Base-by-base conservation (phyloP, 2,797 vertebrate species). In the Eptatretus atami region DNA sequence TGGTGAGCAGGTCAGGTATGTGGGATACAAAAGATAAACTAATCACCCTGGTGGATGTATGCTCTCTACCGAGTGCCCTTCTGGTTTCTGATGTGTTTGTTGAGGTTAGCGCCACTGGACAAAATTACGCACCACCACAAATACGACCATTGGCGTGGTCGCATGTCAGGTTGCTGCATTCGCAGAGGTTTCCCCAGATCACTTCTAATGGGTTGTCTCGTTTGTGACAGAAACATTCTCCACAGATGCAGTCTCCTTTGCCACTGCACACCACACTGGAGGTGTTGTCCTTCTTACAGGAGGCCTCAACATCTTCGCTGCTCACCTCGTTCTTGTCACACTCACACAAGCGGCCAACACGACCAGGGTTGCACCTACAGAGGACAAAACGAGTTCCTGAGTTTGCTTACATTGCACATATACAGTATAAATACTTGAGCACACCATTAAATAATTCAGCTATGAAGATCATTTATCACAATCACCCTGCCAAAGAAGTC, bases 81-180 rank as follows among this genome's bases (percentile, higher is more conserved):
- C 19, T 19, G 19, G 19, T 19, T 44, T 44, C 4, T 44, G 31
- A 44, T 44, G 31, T 44, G 31, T 44, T 44, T 44, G 31, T 44
- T 44, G 31, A 44, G 31, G 4, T 44, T 44, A 44, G 31, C 31
- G 3, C 31, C 31, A 8, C 31, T 44, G 31, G 31, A 44, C 31
- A 44, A 4, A 4, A 44, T 54, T 4, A 53, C 63, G 19, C 65
- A 66, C 69, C 69, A 64, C 68, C 68, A 65, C 69, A 69, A 5
- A 66, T 57, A 31, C 66, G 54, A 15, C 67, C 67, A 63, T 67
- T 65, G 65, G 63, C 63, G 53, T 66, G 69, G 53, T 70, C 67
- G 52, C 69, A 69, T 55, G 11, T 67, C 54, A 70, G 65, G 68
- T 70, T 64, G 44, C 68, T 65, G n/a, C 69, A 70, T 64, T 69